phyloP scores from a whole-genome alignment of 2,888 invertebrate species.

The Orthonevra nobilis region DNA sequence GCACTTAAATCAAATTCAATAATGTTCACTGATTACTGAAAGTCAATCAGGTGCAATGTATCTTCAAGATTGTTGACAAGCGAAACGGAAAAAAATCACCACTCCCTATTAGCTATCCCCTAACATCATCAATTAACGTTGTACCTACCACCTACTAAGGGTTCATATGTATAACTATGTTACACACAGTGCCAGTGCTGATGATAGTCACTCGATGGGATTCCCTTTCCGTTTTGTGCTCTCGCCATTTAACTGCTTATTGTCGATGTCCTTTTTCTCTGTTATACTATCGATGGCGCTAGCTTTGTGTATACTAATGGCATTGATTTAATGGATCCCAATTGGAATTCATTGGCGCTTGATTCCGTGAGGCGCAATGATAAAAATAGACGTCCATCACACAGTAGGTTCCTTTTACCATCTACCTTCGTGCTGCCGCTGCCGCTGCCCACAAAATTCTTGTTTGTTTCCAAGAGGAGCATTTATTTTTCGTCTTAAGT shows the following conservation, averaged over 20 bases:
- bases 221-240: slow-evolving; percentile 25
- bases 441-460: no score
- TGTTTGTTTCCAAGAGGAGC: background rate
- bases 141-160: background rate
- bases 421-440: no score
- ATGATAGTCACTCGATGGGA: slow-evolving; percentile 51
- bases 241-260: slow-evolving; percentile 3
- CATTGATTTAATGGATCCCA: slow-evolving; percentile 64
- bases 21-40: slow-evolving; percentile 5
- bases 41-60: background rate
- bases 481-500: slow-evolving; percentile 12
- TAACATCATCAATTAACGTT: slow-evolving; percentile 27
- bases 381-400: slow-evolving; percentile 48
- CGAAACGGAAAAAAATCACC: no score
- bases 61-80: no score
- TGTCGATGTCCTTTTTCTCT: slow-evolving; percentile 11
- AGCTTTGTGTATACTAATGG: slow-evolving; percentile 28
- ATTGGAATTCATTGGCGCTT: slow-evolving; percentile 62
- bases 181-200: slow-evolving; percentile 3
- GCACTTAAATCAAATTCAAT: slow-evolving; percentile 6
- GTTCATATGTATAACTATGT: slow-evolving; percentile 7
- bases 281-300: background rate
- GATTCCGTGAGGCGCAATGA: slow-evolving; percentile 41
- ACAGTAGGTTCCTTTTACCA: no score
- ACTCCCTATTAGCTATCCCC: slow-evolving; percentile 27